Percentiles rank a stretch among this genome's conserved stretches.
Conservation (phyloP, 2,113 vertebrate genomes). For the Pelecanus crispus region DNA sequence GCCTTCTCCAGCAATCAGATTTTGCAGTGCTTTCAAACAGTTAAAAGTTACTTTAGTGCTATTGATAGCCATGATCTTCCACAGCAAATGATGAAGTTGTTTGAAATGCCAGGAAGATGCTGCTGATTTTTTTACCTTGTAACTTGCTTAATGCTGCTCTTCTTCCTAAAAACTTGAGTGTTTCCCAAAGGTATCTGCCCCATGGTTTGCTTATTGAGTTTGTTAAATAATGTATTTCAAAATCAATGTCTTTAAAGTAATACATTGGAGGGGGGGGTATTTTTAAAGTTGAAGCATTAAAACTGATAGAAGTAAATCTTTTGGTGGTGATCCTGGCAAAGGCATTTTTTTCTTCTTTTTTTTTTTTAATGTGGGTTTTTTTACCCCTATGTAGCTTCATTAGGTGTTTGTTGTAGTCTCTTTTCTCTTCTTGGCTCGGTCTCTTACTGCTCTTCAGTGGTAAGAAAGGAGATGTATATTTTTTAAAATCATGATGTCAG, state of each 20-base stretch:
- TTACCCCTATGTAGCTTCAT: neutral
- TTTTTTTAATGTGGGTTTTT: no score
- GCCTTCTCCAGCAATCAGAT: neutral
- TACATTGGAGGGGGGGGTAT: neutral
- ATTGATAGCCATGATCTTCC: neutral
- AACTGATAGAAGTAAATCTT: neutral
- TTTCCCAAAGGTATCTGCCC: neutral
- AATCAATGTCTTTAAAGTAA: neutral
- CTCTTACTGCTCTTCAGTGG: neutral
- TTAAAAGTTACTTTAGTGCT: neutral
- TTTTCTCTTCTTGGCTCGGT: neutral
- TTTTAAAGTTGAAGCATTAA: neutral
- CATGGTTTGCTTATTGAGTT: neutral
- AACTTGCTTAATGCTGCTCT: neutral
- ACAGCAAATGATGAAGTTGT: neutral
- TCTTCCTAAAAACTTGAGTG: neutral
- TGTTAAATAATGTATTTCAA: neutral
- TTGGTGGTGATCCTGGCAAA: neutral
- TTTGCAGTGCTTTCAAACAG: neutral
- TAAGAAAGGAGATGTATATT: neutral
- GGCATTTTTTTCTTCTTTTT: neutral
- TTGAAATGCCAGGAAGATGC: neutral
- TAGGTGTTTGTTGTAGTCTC: neutral
- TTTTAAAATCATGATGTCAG: neutral
- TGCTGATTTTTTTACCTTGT: neutral